A percentile compares a stretch with the other conserved stretches of the same genome.
These are phyloP conservation scores for Crotalus helleri DNA, from an alignment of 2,113 vertebrate species.

Conservation along the genomic window DNA sequence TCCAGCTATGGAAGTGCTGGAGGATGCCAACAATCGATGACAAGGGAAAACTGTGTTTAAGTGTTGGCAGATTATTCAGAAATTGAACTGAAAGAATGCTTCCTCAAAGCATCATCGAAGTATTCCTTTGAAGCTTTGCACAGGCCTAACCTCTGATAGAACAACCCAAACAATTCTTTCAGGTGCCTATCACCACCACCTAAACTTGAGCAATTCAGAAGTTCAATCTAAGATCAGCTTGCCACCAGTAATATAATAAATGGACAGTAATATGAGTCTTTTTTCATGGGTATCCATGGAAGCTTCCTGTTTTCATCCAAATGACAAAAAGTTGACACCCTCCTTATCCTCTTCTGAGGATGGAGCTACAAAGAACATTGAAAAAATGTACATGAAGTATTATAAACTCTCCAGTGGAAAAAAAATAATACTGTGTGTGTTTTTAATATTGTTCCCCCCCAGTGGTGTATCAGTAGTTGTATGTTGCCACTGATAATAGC, in stretches of 20 bases:
- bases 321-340: not conserved
- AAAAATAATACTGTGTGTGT: not conserved
- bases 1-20: not conserved
- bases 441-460: not conserved
- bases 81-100: not conserved
- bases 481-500: not conserved
- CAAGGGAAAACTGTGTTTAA: not conserved
- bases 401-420: not conserved
- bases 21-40: not conserved
- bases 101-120: not conserved
- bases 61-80: not conserved
- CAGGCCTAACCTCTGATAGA: not conserved
- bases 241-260: not conserved
- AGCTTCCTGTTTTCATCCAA: not conserved
- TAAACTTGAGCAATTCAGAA: not conserved
- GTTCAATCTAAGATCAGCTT: not conserved
- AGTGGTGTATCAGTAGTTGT: not conserved
- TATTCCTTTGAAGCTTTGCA: not conserved
- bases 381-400: not conserved
- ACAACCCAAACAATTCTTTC: not conserved
- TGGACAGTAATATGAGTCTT: not conserved
- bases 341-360: not conserved
- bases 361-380: not conserved
- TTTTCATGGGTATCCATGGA: not conserved
- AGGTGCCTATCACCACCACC: not conserved